Evolutionary conservation across 2,797 vertebrate genomes (phyloP).

Genomic region (Otus scops): DNA sequence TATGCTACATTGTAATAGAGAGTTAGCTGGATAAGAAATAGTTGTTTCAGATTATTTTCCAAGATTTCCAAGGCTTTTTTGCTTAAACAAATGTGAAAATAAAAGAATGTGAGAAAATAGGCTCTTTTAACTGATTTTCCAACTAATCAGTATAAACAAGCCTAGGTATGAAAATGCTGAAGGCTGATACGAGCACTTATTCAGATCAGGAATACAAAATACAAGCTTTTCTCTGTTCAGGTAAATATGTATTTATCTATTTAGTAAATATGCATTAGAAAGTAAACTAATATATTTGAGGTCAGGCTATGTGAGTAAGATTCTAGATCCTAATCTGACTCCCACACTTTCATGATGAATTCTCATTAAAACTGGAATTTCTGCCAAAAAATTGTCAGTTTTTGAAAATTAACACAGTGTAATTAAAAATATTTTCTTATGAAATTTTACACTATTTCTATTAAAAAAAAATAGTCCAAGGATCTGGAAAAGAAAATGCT

Average conservation of each 20-base stretch:
- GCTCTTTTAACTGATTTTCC: neutral
- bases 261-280: neutral
- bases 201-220: neutral
- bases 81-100: neutral
- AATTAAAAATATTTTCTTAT: neutral
- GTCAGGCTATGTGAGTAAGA: neutral
- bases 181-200: neutral
- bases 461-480: neutral
- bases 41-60: neutral
- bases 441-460: neutral
- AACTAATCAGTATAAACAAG: neutral
- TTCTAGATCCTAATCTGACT: neutral
- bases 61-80: neutral
- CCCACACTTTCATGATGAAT: neutral
- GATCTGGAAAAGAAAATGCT: neutral
- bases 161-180: neutral
- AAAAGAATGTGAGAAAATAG: neutral
- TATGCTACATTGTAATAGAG: neutral
- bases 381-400: neutral
- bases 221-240: neutral
- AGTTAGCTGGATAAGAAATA: neutral
- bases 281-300: neutral
- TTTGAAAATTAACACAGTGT: neutral
- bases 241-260: neutral
- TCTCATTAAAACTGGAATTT: neutral